phyloP scores from a whole-genome alignment of 2,888 invertebrate species.

The Rhagonycha lutea region DNA sequence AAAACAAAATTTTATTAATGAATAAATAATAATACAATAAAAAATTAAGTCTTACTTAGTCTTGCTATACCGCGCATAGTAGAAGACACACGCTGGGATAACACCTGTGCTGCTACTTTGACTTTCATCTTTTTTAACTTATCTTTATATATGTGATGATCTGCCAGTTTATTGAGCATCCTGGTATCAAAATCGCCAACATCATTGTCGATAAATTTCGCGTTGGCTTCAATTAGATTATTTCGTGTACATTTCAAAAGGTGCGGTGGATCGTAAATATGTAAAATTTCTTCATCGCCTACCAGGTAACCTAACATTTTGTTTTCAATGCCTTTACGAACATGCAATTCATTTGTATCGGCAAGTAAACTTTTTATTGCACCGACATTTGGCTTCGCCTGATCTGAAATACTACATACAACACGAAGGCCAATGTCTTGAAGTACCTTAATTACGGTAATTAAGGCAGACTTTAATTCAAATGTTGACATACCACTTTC shows the following conservation, averaged over 20 bases:
- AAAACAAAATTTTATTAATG: too few relatives aligned
- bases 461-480: not conserved
- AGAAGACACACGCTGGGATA: constrained; percentile 13
- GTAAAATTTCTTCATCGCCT: not conserved
- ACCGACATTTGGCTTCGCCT: too few relatives aligned
- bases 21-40: not conserved
- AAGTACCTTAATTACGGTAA: not conserved
- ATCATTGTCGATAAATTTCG: not conserved
- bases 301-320: too few relatives aligned
- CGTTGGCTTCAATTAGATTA: constrained; percentile 8
- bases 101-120: constrained; percentile 16
- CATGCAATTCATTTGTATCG: too few relatives aligned
- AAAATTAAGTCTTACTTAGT: not conserved
- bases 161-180: constrained; percentile 11
- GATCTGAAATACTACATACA: not conserved
- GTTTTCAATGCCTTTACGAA: too few relatives aligned
- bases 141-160: constrained; percentile 13
- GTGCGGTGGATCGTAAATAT: constrained; percentile 22
- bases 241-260: constrained; percentile 22
- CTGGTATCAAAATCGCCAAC: constrained; percentile 9
- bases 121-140: constrained; percentile 27
- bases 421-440: not conserved
- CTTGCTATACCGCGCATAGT: not conserved
- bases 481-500: constrained; percentile 5
- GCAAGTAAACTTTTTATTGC: too few relatives aligned